A percentile compares a stretch with the other conserved stretches of the same genome.
Evolutionary conservation across 2,888 invertebrate species (phyloP).

Genomic region (Adineta ricciae): DNA sequence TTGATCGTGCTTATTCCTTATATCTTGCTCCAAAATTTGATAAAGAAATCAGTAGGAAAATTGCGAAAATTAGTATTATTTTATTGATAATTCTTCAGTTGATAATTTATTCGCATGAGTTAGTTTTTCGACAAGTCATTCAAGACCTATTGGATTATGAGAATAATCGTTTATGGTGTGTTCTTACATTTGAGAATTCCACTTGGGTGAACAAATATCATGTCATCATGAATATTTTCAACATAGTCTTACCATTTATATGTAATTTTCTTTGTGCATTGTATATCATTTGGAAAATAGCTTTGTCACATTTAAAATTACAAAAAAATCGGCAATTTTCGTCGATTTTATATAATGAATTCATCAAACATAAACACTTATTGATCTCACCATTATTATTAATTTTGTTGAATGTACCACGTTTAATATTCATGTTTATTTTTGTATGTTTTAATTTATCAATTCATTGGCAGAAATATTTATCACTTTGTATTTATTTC

Average conservation of each 20-base stretch:
- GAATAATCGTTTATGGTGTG: neutral
- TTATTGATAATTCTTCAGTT: too few relatives aligned
- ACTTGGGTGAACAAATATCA: neutral
- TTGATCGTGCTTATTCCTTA: neutral
- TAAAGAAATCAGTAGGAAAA: too few relatives aligned
- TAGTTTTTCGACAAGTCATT: neutral
- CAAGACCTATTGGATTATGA: neutral
- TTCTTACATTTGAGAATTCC: neutral
- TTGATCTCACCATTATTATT: neutral
- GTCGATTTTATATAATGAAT: neutral
- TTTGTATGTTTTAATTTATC: neutral
- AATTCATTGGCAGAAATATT: neutral
- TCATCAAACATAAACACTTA: neutral
- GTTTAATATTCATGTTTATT: neutral
- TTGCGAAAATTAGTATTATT: too few relatives aligned
- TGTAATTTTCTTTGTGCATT: neutral
- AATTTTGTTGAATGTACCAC: neutral
- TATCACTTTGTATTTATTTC: neutral
- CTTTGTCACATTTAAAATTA: neutral
- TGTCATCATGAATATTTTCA: neutral
- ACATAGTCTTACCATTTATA: neutral
- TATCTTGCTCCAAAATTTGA: neutral
- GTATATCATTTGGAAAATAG: neutral
- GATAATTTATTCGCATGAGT: neutral
- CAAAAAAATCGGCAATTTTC: neutral